A percentile compares a stretch with the other conserved stretches of the same genome.
phyloP scores from a whole-genome alignment of 2,113 vertebrate genomes.

The Penelope pileata region DNA sequence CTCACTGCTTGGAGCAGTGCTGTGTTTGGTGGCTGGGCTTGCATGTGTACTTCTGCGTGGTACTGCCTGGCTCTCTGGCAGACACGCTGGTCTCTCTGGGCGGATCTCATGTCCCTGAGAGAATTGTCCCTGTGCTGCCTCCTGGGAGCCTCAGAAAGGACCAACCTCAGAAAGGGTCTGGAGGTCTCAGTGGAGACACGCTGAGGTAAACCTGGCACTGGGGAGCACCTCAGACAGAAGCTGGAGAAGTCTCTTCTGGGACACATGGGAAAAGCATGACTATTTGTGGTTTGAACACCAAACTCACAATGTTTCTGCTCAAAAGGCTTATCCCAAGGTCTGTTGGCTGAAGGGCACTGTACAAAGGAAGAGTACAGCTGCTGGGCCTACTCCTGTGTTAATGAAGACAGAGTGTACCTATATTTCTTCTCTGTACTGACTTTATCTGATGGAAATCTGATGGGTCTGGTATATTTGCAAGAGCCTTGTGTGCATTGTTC shows the following conservation, averaged over 20 bases:
- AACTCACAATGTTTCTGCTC: background rate
- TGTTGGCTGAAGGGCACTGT: background rate
- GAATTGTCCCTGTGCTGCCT: background rate
- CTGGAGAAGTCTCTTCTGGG: background rate
- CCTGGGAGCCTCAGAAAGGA: background rate
- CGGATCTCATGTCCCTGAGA: background rate
- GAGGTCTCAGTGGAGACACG: background rate
- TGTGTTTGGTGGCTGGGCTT: background rate
- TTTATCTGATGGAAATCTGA: slow-evolving; percentile 76
- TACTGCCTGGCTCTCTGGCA: background rate
- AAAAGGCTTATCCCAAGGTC: background rate
- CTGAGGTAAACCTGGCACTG: background rate
- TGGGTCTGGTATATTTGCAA: slow-evolving; percentile 67
- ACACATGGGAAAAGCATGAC: background rate
- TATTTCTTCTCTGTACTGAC: slow-evolving; percentile 61
- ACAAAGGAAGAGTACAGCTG: background rate
- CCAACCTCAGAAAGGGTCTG: background rate
- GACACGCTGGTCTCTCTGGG: background rate
- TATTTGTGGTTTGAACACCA: background rate
- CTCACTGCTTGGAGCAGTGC: background rate
- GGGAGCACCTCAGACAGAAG: background rate
- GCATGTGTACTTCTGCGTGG: background rate
- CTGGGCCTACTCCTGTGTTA: slow-evolving; percentile 36
- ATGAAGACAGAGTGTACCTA: slow-evolving; percentile 58
- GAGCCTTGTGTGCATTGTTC: slow-evolving; percentile 79